Evolutionary conservation across 2,797 vertebrate species (phyloP).

Genomic region (Hippopotamyrus pictus): DNA sequence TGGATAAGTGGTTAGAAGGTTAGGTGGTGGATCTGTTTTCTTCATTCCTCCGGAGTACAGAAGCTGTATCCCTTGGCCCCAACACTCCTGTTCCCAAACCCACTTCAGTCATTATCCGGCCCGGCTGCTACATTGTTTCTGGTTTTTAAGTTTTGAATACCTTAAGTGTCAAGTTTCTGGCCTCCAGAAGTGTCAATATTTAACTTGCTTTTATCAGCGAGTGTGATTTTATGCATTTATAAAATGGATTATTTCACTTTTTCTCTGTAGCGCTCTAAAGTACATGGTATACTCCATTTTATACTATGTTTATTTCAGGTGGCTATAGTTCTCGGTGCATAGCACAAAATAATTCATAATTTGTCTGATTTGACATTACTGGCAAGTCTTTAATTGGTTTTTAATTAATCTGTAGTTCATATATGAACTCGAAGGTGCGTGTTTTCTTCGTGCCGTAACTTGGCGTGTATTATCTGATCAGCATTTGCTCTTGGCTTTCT

Average conservation of each 20-base stretch:
- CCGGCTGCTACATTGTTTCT: neutral
- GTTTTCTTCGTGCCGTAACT: neutral
- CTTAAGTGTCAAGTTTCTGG: neutral
- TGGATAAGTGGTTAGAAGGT: neutral
- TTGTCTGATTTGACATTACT: neutral
- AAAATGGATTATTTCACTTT: neutral
- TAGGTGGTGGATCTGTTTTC: neutral
- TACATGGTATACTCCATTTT: neutral
- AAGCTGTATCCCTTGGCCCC: neutral
- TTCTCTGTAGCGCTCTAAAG: neutral
- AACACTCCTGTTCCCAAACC: neutral
- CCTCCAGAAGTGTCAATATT: neutral
- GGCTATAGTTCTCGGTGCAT: neutral
- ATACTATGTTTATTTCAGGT: neutral
- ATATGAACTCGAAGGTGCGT: neutral
- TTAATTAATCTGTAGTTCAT: neutral
- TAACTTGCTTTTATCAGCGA: neutral
- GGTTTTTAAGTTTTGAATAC: neutral
- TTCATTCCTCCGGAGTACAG: neutral
- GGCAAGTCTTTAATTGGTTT: neutral
- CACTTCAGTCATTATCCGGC: neutral
- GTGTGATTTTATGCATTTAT: neutral
- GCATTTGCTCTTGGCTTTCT: neutral
- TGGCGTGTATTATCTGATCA: neutral
- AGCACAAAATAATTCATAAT: neutral